Evolutionary conservation across 2,113 vertebrate species (phyloP).

Genomic region (Catagonus wagneri): DNA sequence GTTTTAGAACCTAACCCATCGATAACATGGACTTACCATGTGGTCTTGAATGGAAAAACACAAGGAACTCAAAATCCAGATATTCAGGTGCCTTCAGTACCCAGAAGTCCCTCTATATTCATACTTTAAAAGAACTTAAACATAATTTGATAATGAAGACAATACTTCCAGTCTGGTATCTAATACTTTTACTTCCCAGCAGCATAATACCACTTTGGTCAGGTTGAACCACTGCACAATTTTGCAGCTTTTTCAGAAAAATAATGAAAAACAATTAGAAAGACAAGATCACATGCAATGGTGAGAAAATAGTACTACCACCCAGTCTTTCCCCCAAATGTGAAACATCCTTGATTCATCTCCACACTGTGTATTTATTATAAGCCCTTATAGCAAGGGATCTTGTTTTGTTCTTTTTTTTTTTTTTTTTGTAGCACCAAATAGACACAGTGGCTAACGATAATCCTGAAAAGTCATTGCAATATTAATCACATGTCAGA

Average conservation of each 20-base stretch:
- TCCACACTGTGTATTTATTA: constrained; percentile 74
- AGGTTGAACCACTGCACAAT: constrained; percentile 77
- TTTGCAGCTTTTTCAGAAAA: constrained; percentile 80
- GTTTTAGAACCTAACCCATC: background rate
- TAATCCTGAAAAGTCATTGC: constrained; percentile 62
- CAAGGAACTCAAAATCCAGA: background rate
- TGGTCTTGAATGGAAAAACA: background rate
- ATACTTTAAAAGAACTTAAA: constrained; percentile 1
- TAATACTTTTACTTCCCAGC: constrained; percentile 83
- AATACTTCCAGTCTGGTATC: constrained; percentile 70
- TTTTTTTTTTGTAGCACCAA: constrained; percentile 77
- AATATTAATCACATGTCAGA: constrained; percentile 32
- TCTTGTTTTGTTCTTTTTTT: constrained; percentile 49
- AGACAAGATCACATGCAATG: constrained; percentile 77
- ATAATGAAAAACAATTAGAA: constrained; percentile 74
- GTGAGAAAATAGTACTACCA: constrained; percentile 59
- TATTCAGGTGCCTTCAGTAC: background rate
- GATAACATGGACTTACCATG: background rate
- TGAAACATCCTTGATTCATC: constrained; percentile 43
- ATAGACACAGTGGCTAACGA: constrained; percentile 80
- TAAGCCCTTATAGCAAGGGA: constrained; percentile 79
- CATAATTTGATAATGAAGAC: constrained; percentile 75
- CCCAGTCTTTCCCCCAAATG: constrained; percentile 9
- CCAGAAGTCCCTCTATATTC: background rate
- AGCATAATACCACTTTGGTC: constrained; percentile 84